Evolutionary conservation across 2,888 invertebrate genomes (phyloP).

Genomic region (Epirrhoe alternata): DNA sequence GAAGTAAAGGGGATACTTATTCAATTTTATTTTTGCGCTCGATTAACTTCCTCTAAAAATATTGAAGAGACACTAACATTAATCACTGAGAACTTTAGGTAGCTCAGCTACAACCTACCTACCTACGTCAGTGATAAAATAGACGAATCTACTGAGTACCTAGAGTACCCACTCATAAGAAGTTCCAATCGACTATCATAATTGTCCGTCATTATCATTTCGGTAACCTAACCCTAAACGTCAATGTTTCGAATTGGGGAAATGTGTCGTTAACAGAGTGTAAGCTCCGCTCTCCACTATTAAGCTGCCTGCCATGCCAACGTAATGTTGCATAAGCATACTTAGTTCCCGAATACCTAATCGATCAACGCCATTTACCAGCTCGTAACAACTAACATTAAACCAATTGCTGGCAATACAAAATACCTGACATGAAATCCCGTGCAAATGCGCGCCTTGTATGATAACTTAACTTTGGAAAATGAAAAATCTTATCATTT

Average conservation of each 20-base stretch:
- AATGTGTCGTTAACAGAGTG: slow-evolving; percentile 39
- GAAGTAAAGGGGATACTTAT: too few species aligned
- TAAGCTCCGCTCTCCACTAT: slow-evolving; percentile 18
- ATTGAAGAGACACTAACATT: too few species aligned
- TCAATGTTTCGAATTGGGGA: slow-evolving; percentile 38
- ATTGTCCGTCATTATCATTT: not conserved
- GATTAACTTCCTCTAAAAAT: too few species aligned
- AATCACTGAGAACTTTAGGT: too few species aligned
- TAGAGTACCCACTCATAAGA: too few species aligned
- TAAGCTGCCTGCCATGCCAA: slow-evolving; percentile 26
- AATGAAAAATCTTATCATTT: too few species aligned
- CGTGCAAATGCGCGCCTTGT: not conserved
- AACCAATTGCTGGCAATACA: not conserved
- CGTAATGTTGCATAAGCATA: slow-evolving; percentile 28
- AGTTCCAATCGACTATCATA: not conserved
- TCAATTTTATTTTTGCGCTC: too few species aligned
- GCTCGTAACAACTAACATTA: not conserved
- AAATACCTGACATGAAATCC: not conserved
- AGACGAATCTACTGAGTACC: too few species aligned
- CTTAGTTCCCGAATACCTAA: slow-evolving; percentile 19
- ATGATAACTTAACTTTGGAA: not conserved
- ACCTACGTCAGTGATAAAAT: too few species aligned
- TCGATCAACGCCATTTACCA: slow-evolving; percentile 21
- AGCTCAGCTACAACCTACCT: too few species aligned
- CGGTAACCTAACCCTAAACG: slow-evolving; percentile 11